phyloP scores from a whole-genome alignment of 1,140 invertebrate genomes.

The Diorhabda sublineata region DNA sequence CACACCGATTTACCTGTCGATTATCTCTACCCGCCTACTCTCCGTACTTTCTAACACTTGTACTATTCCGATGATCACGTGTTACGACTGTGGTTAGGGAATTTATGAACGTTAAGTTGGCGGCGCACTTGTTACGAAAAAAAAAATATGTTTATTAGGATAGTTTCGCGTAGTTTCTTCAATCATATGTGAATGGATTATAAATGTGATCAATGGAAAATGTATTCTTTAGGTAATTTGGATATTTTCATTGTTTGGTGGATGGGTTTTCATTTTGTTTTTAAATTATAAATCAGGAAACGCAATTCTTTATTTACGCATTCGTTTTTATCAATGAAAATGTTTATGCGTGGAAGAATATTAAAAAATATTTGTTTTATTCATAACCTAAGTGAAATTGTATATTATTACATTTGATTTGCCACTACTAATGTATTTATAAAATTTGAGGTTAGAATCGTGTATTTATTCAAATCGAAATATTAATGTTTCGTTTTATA shows the following conservation, averaged over 20 bases:
- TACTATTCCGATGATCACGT: constrained; percentile 13
- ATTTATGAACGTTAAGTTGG: constrained; percentile 17
- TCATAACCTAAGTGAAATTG: too few species aligned
- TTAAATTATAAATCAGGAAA: background rate
- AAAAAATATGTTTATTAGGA: constrained; percentile 5
- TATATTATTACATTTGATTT: too few species aligned
- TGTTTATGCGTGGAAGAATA: background rate
- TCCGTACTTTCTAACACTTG: constrained; percentile 5
- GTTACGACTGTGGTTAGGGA: constrained; percentile 14
- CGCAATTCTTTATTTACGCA: background rate
- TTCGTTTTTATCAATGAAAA: background rate
- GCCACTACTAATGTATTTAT: too few species aligned
- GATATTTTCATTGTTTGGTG: constrained; percentile 10
- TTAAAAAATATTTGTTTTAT: too few species aligned
- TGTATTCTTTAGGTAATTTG: constrained; percentile 31
- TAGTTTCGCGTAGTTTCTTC: constrained; percentile 10
- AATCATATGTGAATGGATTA: constrained; percentile 4
- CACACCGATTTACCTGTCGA: constrained; percentile 23
- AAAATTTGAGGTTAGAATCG: too few species aligned
- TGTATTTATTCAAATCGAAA: too few species aligned
- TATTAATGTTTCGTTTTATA: too few species aligned
- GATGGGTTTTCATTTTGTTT: too few species aligned
- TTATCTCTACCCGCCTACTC: constrained; percentile 10
- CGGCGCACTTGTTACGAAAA: background rate
- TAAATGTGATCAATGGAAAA: constrained; percentile 26